Evolutionary conservation across 2,888 invertebrate genomes (phyloP), one percentile per base, ranked within the genome.

Genomic region (Cyclophora albipunctata): DNA sequence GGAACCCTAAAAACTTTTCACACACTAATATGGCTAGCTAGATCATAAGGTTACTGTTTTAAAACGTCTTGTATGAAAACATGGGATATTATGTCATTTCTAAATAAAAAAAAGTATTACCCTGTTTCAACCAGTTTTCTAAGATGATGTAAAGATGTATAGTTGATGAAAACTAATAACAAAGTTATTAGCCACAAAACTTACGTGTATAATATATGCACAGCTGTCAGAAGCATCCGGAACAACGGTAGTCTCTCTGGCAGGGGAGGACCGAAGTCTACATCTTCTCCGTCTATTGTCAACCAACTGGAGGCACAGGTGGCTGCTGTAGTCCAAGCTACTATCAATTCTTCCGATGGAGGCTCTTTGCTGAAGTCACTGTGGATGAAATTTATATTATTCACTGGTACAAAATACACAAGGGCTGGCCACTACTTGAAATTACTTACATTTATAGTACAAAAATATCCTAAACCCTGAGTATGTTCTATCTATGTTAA

Each of bases 271-370:
- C 66, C 66, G 45, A 66, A 67, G 34, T 80, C 82, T 0, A 73
- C 61, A 51, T 78, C 82, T 51, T 83, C 84, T 0, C 80, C 82
- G 40, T 79, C 78, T 42, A 86, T 64, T 0, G 76, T 72, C 42
- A 88, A 72, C 87, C 87, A 88, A 57, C 81, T 84, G 45, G 68
- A 67, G 1, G 84, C 83, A 52, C 88, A 88, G 0, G 66, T 73
- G 0, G 86, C 81, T 0, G 79, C 83, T 20, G 73, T 69, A 51
- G 71, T 69, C 87, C 87, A 88, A 2, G 73, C 64, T 46, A 73
- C 71, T 2, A 88, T 64, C 4, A 64, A 55, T 42, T 73, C 71
- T 41, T 85, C 82, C 3, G 75, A 62, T 0, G 87, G 86, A 0
- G 76, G 67, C 44, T 72, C 73, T 35, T 66, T 74, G 43, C 72